Base-by-base conservation (phyloP, 1,140 invertebrate species). In the Drosophila neocordata region DNA sequence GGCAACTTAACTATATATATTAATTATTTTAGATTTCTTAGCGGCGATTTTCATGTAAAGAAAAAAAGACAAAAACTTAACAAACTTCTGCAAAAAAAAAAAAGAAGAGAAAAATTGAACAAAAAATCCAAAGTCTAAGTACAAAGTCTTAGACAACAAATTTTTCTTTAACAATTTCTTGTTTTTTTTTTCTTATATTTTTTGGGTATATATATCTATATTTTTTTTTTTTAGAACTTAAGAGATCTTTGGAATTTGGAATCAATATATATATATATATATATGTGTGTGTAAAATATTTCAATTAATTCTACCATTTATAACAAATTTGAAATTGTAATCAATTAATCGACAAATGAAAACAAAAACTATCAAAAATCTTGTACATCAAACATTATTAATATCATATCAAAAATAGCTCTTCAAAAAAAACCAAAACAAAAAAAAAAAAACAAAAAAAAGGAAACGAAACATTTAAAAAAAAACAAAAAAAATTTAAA, bases 401-500 rank as follows among this genome's bases (percentile, higher is more conserved):
- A 37, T 9, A 59, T 37, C 35, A 38, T 38, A 56, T 73, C 65
- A 85, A 84, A 85, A 84, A 84, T 84, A 84, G 82, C 48, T 82
- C 48, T 68, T 84, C 64, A 65, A 79, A 79, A 64, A 56, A 77
- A 34, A 41, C 34, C 60, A 68, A 77, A 75, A 24, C 27, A 31
- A n/a, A 22, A 35, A 48, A 61, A 61, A 66, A 18, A 8, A 20
- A 58, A 59, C 51, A 55, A 64, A 44, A 71, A 64, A 62, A 67
- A 57, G 6, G 31, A 48, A 56, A 61, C 44, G 20, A 65, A 65
- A 48, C 48, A 18, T n/a, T n/a, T n/a, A 48, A 61, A 61, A 66
- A 18, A 8, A 20, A 58, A 59, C 51, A 55, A 64, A 44, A 71
- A 64, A 62, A 67, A 57, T 6, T 31, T n/a, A 48, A 56, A 61